Percentiles rank a stretch among this genome's conserved stretches.
Conservation (phyloP, 2,113 vertebrate species). For the Gambusia affinis region DNA sequence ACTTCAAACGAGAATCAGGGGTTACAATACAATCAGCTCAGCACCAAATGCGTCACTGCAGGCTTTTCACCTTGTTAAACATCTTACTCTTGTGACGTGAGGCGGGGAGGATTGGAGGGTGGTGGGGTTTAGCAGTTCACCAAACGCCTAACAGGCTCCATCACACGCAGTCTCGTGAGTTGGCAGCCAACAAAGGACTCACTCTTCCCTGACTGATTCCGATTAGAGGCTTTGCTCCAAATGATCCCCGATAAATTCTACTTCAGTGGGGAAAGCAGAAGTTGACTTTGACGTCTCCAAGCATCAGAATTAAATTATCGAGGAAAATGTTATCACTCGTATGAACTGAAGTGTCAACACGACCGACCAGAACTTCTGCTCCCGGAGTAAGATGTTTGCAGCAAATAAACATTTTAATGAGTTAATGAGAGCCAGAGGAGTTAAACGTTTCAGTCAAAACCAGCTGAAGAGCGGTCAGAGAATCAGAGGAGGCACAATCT, state of each 20-base stretch:
- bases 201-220: constrained; percentile 44
- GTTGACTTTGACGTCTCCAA: constrained; percentile 34
- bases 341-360: constrained; percentile 10
- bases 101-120: too few species aligned
- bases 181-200: constrained; percentile 52
- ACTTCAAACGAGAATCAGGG: constrained; percentile 14
- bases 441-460: too few species aligned
- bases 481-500: too few species aligned
- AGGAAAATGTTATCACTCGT: constrained; percentile 14
- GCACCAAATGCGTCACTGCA: constrained; percentile 52
- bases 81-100: constrained; percentile 37
- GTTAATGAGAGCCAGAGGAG: too few species aligned
- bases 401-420: neutral
- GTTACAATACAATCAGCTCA: constrained; percentile 28
- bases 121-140: constrained; percentile 40
- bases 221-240: constrained; percentile 54
- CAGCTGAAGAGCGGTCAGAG: too few species aligned
- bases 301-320: constrained; percentile 37
- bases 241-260: constrained; percentile 35
- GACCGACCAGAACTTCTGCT: neutral
- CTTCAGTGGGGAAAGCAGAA: constrained; percentile 20
- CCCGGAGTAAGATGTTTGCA: neutral
- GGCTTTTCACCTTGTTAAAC: constrained; percentile 42
- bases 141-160: constrained; percentile 20
- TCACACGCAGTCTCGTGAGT: constrained; percentile 46